Conservation (phyloP, 2,888 invertebrate genomes). For the Hypsopygia costalis region DNA sequence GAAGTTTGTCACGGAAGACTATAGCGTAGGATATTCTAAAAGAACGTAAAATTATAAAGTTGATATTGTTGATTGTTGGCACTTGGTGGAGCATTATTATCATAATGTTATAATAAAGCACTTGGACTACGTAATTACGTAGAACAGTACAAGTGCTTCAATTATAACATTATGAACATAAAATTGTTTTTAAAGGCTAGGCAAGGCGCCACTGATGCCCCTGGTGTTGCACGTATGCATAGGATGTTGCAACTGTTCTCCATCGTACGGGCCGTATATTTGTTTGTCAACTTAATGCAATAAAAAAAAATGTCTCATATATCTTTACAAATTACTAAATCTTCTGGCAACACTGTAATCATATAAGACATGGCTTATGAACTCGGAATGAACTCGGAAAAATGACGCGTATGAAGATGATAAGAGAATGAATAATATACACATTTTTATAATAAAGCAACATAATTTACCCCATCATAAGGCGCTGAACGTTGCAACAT, state of each 20-base stretch:
- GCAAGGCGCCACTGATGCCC: no score
- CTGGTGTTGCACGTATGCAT: not conserved
- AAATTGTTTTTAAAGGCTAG: no score
- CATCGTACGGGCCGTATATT: not conserved
- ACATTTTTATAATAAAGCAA: not conserved
- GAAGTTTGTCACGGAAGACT: no score
- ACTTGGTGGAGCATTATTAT: no score
- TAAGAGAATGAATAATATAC: not conserved
- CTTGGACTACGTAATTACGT: no score
- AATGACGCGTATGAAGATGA: not conserved
- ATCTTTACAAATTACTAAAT: not conserved
- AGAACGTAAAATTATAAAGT: no score
- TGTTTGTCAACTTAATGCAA: not conserved
- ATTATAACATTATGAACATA: no score
- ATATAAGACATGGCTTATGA: not conserved
- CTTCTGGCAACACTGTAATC: not conserved
- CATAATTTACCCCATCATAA: not conserved
- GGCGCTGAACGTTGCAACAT: conserved; percentile 10
- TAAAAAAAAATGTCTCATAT: not conserved
- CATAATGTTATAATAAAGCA: no score
- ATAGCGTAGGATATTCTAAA: no score
- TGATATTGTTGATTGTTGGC: no score
- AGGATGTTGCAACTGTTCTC: not conserved
- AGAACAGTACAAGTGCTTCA: no score
- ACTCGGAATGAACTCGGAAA: not conserved